Conservation (phyloP, 2,888 invertebrate species). For the Anarsia innoxiella region DNA sequence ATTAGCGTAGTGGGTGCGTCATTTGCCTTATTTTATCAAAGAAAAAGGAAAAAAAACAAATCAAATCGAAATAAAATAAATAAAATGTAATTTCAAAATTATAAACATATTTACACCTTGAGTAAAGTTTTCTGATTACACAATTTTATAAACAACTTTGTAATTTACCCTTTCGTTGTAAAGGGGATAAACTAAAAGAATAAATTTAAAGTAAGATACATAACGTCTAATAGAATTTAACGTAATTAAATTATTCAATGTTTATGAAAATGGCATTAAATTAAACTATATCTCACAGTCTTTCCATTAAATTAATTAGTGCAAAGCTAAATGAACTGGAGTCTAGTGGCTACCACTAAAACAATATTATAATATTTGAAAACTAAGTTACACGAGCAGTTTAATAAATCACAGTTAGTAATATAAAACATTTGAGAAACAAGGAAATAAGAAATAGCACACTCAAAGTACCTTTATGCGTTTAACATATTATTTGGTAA, state of each 20-base stretch:
- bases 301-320: constrained; percentile 53
- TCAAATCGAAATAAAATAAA: constrained; percentile 64
- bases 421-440: constrained; percentile 13
- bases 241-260: constrained; percentile 29
- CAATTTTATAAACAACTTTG: constrained; percentile 43
- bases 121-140: constrained; percentile 46
- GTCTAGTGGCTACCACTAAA: too few species aligned
- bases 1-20: constrained; percentile 48
- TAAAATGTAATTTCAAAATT: constrained; percentile 65
- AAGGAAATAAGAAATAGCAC: constrained; percentile 15
- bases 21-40: too few species aligned
- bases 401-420: constrained; percentile 21
- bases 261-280: constrained; percentile 53
- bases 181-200: constrained; percentile 25
- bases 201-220: constrained; percentile 33
- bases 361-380: too few species aligned
- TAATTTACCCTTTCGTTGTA: constrained; percentile 29
- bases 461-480: not conserved
- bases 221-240: constrained; percentile 30
- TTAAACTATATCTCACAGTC: constrained; percentile 53
- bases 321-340: constrained; percentile 30
- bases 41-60: constrained; percentile 36
- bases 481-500: constrained; percentile 1
- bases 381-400: constrained; percentile 19
- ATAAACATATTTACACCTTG: constrained; percentile 70